phyloP scores from a whole-genome alignment of 2,113 vertebrate genomes.

The Trogon melanurus region DNA sequence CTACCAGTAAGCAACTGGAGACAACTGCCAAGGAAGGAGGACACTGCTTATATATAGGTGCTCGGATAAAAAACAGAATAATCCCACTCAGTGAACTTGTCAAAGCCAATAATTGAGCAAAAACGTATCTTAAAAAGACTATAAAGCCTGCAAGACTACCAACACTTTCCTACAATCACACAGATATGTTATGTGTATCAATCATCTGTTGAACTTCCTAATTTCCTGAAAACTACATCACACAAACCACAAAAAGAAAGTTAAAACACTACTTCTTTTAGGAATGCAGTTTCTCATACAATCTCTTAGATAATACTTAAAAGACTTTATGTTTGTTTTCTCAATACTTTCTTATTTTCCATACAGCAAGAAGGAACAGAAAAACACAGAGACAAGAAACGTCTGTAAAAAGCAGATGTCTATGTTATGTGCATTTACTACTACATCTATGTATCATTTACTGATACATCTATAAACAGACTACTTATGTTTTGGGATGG shows the following conservation, averaged over 20 bases:
- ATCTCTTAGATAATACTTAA: background rate
- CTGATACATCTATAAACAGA: background rate
- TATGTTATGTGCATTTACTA: background rate
- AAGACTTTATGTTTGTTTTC: background rate
- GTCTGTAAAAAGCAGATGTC: background rate
- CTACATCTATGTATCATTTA: background rate
- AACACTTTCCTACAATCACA: background rate
- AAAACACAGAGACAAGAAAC: background rate
- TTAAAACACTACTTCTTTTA: background rate
- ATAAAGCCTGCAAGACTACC: background rate
- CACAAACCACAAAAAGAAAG: background rate
- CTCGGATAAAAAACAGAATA: background rate
- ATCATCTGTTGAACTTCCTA: background rate
- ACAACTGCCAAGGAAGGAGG: background rate
- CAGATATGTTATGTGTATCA: background rate
- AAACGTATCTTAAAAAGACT: background rate
- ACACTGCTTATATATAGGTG: background rate
- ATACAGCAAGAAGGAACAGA: background rate
- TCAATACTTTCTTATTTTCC: background rate
- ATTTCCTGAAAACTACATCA: background rate
- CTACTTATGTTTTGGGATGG: background rate
- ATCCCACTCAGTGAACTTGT: background rate
- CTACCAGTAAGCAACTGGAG: background rate
- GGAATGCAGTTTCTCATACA: background rate
- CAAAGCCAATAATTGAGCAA: background rate